Base-by-base conservation (phyloP, 2,113 vertebrate genomes). In the Neogobius melanostomus region DNA sequence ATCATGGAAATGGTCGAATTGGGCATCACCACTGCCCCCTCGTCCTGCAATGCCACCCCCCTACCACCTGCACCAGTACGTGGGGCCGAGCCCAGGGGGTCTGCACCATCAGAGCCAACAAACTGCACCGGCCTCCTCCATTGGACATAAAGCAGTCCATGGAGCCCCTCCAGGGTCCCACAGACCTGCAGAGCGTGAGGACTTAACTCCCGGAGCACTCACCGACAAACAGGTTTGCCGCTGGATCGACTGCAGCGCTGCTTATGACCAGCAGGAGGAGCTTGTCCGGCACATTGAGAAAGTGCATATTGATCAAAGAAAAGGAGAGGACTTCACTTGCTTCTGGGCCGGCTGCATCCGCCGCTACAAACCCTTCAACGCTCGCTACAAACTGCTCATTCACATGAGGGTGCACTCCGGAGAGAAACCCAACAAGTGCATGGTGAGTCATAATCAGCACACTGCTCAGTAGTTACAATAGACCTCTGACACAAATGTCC, bases 321-420 rank as follows among this genome's bases (percentile, higher is more conserved):
- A 98, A 87, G 98, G 98, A 12, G 98, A 99, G 85, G 98, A 99
- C 92, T 99, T 99, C 92, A 99, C 98, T 85, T 99, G 98, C 88
- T 98, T 99, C 92, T 99, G 98, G 98, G 95, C 96, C 0, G 96
- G 97, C 78, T 99, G 98, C 17, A 95, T 97, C 77, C 95, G 98
- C 43, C 96, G 97, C 36, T 98, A 98, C 86, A 98, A 98, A 81
- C 97, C 98, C 82, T 99, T 99, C 93, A 99, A 99, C 11, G 98
- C 98, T 53, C 98, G 98, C 81, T 99, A 99, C 93, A 99, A 99
- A 91, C 94, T 99, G 88, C 95, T 99, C 85, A 99, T 99, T 90
- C 98, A 99, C 88, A 99, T 99, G 97, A 95, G 97, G 75, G 98
- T 99, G 82, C 98, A 99, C 91, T 99, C 98, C 0, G 98, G 98